Conservation (phyloP, 2,797 vertebrate genomes). For the Crenuchus spilurus region DNA sequence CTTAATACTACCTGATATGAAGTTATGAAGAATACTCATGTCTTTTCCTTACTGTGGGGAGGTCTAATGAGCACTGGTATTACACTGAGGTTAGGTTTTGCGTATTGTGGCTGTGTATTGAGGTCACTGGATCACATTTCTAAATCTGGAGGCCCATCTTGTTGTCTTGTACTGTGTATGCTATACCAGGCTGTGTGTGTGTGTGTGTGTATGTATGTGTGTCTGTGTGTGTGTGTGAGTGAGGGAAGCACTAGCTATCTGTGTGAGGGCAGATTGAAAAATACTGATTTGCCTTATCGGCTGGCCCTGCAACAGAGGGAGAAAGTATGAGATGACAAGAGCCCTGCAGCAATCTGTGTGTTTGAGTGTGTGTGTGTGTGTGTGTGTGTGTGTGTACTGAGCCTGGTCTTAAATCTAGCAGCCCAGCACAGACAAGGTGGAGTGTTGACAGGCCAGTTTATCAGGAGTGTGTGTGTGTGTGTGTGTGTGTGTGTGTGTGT, state of each 20-base stretch:
- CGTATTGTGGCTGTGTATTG: constrained; percentile 1
- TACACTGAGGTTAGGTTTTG: constrained; percentile 8
- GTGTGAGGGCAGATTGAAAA: constrained; percentile 40
- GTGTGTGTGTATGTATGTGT: background rate
- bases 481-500: constrained; percentile 23
- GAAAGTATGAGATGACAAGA: background rate
- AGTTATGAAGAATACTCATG: background rate
- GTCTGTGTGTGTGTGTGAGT: background rate
- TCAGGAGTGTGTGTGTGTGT: constrained; percentile 35
- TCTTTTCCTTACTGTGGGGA: background rate
- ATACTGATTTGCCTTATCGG: constrained; percentile 30
- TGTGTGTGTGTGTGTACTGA: constrained; percentile 14
- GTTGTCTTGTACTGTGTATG: background rate
- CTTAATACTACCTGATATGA: background rate
- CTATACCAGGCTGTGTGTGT: background rate
- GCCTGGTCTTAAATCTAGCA: constrained; percentile 36
- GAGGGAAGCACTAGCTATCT: background rate
- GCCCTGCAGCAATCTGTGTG: background rate
- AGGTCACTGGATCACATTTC: constrained; percentile 35
- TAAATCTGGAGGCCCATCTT: constrained; percentile 26
- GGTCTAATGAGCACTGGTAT: constrained; percentile 8
- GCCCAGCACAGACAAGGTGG: constrained; percentile 43
- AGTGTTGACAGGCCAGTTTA: constrained; percentile 51
- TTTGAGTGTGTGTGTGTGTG: background rate
- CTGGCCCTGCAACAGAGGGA: constrained; percentile 25